Percentiles rank a stretch among this genome's conserved stretches.
Conservation (phyloP, 2,797 vertebrate genomes). For the Phrynocephalus forsythii region DNA sequence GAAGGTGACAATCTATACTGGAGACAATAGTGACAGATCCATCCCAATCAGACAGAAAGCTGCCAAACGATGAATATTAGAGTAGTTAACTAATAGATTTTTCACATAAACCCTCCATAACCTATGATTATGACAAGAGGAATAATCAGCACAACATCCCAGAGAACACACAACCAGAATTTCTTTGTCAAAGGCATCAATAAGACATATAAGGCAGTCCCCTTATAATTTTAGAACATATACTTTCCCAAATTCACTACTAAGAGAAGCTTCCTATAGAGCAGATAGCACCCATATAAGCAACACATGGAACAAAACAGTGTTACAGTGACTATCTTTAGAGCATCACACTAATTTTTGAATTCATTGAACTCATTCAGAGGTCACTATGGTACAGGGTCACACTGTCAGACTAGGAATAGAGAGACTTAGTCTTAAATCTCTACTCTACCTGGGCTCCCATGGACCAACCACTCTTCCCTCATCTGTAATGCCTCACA, state of each 20-base stretch:
- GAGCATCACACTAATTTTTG: neutral
- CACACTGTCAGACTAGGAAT: neutral
- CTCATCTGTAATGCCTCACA: neutral
- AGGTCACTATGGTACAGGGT: neutral
- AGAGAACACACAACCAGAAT: neutral
- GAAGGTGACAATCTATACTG: neutral
- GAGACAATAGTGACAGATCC: neutral
- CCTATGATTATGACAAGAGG: neutral
- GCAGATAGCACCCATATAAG: neutral
- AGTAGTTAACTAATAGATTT: neutral
- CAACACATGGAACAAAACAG: neutral
- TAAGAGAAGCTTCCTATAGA: neutral
- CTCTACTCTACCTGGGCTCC: neutral
- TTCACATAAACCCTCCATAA: neutral
- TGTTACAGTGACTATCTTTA: neutral
- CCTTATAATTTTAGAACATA: neutral
- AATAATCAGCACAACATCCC: neutral
- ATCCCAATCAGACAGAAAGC: neutral
- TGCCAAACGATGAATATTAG: neutral
- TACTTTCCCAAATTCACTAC: neutral
- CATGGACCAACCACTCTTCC: too few species aligned
- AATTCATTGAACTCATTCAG: neutral
- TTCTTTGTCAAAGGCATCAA: neutral
- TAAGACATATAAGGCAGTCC: neutral
- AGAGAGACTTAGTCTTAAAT: neutral